A percentile compares a stretch with the other conserved stretches of the same genome.
These are phyloP conservation scores for Daktulosphaira vitifoliae DNA, from an alignment of 1,140 invertebrate genomes.

Conservation along the genomic window DNA sequence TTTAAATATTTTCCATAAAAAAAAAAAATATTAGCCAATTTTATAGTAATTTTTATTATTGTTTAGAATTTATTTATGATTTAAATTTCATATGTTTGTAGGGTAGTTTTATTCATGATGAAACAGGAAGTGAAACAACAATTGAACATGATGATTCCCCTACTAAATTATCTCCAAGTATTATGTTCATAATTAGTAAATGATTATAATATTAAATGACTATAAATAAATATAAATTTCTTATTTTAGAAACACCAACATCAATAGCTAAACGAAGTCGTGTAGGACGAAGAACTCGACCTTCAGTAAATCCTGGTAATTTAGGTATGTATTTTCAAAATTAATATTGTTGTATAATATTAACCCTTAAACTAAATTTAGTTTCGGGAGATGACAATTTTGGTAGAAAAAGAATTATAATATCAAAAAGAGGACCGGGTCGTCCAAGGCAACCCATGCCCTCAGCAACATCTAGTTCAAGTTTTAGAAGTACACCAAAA, in stretches of 20 bases:
- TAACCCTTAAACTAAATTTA: neutral
- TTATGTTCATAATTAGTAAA: neutral
- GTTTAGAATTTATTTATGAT: too few relatives aligned
- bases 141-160: slow-evolving; percentile 21
- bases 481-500: neutral
- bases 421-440: neutral
- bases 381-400: slow-evolving; percentile 8
- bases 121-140: slow-evolving; percentile 28
- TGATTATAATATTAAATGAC: neutral
- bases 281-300: neutral
- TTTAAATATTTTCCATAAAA: too few relatives aligned
- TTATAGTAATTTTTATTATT: neutral
- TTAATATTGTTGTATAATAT: neutral
- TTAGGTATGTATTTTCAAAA: neutral
- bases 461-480: neutral
- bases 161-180: slow-evolving; percentile 24
- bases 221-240: neutral
- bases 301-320: neutral
- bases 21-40: neutral
- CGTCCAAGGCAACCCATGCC: neutral
- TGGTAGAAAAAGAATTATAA: neutral
- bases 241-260: slow-evolving; percentile 15
- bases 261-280: neutral
- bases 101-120: slow-evolving; percentile 18
- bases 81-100: neutral